These are phyloP conservation scores for Calosoma granatense DNA, from an alignment of 1,140 invertebrate species.

Conservation along the genomic window DNA sequence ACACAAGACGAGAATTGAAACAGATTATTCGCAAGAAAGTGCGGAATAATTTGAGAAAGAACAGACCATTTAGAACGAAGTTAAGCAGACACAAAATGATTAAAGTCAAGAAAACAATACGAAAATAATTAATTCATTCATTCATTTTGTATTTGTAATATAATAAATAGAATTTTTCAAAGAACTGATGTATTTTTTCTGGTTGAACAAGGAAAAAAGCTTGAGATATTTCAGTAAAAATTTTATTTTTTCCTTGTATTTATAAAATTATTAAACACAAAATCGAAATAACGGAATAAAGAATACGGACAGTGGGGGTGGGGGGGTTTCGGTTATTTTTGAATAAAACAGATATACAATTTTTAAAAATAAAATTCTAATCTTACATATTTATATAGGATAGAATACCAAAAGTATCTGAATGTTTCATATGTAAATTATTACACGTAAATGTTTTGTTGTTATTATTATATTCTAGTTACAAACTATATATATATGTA, in stretches of 20 bases:
- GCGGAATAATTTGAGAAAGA: conserved; percentile 45
- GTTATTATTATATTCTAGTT: no score
- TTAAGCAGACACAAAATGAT: conserved; percentile 24
- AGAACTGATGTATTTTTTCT: not conserved
- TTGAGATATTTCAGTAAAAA: no score
- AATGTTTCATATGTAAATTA: not conserved
- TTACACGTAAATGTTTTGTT: not conserved
- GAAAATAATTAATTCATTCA: conserved; percentile 20
- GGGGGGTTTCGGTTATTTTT: not conserved
- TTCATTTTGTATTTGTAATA: not conserved
- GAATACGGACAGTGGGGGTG: no score
- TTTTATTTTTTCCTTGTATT: not conserved
- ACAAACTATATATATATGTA: not conserved
- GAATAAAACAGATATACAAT: not conserved
- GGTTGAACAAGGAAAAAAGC: not conserved
- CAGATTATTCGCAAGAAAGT: conserved; percentile 48
- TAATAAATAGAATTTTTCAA: conserved; percentile 6
- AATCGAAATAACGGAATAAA: no score
- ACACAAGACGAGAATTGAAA: conserved; percentile 43
- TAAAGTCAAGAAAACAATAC: conserved; percentile 25
- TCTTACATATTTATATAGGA: not conserved
- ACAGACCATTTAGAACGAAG: conserved; percentile 33
- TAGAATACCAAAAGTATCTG: not conserved
- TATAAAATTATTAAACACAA: not conserved
- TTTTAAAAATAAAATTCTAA: not conserved